phyloP scores from a whole-genome alignment of 2,113 vertebrate genomes.

The Ophiodon elongatus region DNA sequence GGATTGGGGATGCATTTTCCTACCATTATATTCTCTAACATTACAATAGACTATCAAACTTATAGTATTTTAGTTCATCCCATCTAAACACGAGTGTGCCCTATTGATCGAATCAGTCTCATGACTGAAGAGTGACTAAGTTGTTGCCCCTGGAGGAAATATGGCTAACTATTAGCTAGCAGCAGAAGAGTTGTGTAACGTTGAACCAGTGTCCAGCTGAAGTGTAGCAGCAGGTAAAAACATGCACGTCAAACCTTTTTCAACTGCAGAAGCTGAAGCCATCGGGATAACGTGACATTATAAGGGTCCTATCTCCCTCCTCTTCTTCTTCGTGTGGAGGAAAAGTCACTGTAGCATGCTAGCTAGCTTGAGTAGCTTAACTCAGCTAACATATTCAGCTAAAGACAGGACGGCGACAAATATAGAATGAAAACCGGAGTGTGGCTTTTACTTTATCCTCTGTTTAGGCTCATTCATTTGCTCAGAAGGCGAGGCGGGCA shows the following conservation, averaged over 20 bases:
- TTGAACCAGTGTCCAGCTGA: not conserved
- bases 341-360: conserved; percentile 26
- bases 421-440: not conserved
- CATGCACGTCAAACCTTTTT: conserved; percentile 43
- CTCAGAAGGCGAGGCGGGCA: accelerated
- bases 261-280: conserved; percentile 57
- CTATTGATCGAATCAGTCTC: not conserved
- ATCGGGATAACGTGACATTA: conserved; percentile 23
- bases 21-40: not conserved
- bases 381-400: not conserved
- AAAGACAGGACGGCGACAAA: not conserved
- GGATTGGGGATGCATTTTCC: not conserved
- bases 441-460: not conserved
- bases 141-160: not conserved
- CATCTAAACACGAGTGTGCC: not conserved
- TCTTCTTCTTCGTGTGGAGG: conserved; percentile 13
- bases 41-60: not conserved
- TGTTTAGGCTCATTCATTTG: not conserved
- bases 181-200: not conserved
- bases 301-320: not conserved
- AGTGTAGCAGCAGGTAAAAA: not conserved
- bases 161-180: not conserved
- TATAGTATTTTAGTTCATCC: not conserved
- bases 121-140: not conserved
- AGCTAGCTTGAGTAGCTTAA: conserved; percentile 42